Base-by-base conservation (phyloP, 2,888 invertebrate species). In the Amiota mariae region DNA sequence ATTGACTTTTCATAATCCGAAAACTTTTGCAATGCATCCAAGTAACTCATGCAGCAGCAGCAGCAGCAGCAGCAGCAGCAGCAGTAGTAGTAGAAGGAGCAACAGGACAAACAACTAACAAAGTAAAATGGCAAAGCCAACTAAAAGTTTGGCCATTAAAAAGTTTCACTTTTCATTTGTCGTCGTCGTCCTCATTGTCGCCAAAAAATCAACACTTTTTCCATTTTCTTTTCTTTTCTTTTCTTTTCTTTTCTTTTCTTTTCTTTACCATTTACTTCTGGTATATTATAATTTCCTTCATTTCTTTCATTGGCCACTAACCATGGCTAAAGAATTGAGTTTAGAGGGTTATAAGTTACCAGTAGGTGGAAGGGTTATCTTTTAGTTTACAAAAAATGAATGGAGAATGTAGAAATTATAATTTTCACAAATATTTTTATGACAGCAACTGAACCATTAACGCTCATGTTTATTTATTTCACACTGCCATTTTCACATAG, bases 91-190 rank as follows among this genome's bases (percentile, higher is more conserved):
- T 24, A 54, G 20, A 18, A 61, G 24, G 13, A 63, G 54, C 54
- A 54, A n/a, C 46, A 9, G 24, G n/a, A 47, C 15, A 48, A 48
- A 59, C 4, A 63, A 36, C 20, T 24, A 63, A n/a, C 6, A 48
- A 48, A n/a, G 66, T n/a, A 64, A 18, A 51, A 20, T 8, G 12
- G 11, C 66, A 15, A 48, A 64, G 13, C 46, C 64, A 68, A 68
- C 67, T 68, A 51, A 68, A 68, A 66, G 51, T 79, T 63, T 80
- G 77, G 79, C 85, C 84, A 86, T 86, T 84, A 85, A 84, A 86
- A 84, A 86, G 85, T 84, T 84, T 76, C 77, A 79, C 80, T 78
- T 83, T 80, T 79, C 79, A 81, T 85, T 68, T 54, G 51, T 18
- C 67, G 67, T 46, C 67, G 36, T 36, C 36, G 3, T 36, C 36